Conservation (phyloP, 2,113 vertebrate genomes). For the Telmatochromis sp. region DNA sequence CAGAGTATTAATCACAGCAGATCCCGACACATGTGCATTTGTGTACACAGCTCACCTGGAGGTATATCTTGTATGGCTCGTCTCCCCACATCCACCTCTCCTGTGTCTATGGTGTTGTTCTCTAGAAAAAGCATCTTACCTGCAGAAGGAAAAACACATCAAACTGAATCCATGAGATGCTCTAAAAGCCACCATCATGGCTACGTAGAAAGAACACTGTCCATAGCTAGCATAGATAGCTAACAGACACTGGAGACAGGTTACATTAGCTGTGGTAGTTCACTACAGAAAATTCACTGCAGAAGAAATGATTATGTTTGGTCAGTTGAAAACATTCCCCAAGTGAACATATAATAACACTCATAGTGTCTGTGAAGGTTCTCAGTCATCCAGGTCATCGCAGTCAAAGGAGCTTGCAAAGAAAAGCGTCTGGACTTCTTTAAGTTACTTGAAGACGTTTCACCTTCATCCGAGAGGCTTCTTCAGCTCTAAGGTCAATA, state of each 20-base stretch:
- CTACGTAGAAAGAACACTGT: neutral
- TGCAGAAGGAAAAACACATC: slow-evolving; percentile 31
- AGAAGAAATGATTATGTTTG: neutral
- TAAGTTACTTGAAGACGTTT: too few species aligned
- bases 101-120: slow-evolving; percentile 97
- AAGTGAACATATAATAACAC: neutral
- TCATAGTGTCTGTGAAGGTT: neutral
- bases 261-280: neutral
- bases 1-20: neutral
- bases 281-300: neutral
- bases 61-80: slow-evolving; percentile 88
- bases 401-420: too few species aligned
- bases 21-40: neutral
- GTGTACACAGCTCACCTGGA: slow-evolving; percentile 62
- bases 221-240: neutral
- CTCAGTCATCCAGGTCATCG: too few species aligned
- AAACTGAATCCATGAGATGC: neutral
- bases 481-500: too few species aligned
- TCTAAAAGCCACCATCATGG: neutral
- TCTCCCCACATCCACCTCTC: slow-evolving; percentile 92
- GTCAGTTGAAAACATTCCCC: neutral
- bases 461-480: too few species aligned
- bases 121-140: slow-evolving; percentile 90
- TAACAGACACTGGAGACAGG: neutral
- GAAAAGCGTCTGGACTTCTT: too few species aligned